Evolutionary conservation across 2,797 vertebrate genomes (phyloP), one percentile per base, ranked within the genome.

Genomic region (Pangasius larnaudii): DNA sequence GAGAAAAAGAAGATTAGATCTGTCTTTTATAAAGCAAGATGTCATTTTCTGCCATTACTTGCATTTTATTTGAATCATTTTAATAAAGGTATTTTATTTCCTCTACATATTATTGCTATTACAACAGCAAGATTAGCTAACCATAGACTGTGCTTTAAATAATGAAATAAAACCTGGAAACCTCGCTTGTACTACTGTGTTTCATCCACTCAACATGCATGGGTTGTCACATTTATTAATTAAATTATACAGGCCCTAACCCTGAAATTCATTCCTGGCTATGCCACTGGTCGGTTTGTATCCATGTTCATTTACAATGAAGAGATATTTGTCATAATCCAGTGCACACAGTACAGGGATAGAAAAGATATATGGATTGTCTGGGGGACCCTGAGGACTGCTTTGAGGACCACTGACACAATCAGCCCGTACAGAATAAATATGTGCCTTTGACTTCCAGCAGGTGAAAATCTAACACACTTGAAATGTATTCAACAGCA

Each of bases 401-500:
- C 19, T 61, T 81, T 81, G 33, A 27, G 22, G 61, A n/a, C 53
- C 33, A 58, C 78, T 27, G 56, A 81, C 51, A 81, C 2, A 42
- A 3, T 27, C 36, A 14, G 56, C 0, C 11, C 3, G 2, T 42
- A 82, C 36, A 42, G 79, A n/a, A 82, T 63, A 63, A 63, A 81
- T 61, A 65, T 67, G 16, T 83, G 36, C 58, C 18, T 65, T 63
- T 65, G 59, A 61, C 51, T 82, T 18, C 8, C 3, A 9, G 42
- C 91, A 94, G 92, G 90, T 91, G 89, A 92, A 89, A 94, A 93
- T 93, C 92, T 91, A 89, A 92, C 93, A 94, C 93, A 94, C 93
- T 90, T 92, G 91, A 91, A 94, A 93, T 89, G 93, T 93, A 95
- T 92, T 91, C 93, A 94, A 93, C 90, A 88, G 93, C 89, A 93